Evolutionary conservation across 2,113 vertebrate species (phyloP), one percentile per base, ranked within the genome.

Genomic region (Hypomesus transpacificus): DNA sequence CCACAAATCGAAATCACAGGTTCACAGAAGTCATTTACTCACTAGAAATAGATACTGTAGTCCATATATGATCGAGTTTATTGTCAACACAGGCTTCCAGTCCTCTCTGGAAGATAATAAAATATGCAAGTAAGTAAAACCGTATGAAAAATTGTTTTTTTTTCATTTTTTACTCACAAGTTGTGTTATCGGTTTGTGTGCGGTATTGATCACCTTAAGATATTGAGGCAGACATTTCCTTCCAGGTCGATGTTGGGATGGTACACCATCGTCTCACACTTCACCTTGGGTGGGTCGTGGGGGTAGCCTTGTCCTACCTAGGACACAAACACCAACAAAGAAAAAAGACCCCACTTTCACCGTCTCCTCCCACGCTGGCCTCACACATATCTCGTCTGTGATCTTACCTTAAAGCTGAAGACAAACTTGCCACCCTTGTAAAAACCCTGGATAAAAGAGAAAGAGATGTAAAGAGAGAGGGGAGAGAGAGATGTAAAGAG

Each of bases 41-140:
- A 98, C 96, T 92, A 98, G 92, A 92, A 98, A 98, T 74, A 98
- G 95, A 92, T 98, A 97, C 93, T 97, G 96, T 86, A 98, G 93
- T 81, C 95, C 95, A 87, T 97, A 98, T 92, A 98, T 98, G 92
- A 97, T 97, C 91, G 96, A 98, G 92, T 98, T 98, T 91, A 98
- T 93, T 71, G 95, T 98, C 91, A 98, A 84, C 85, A 98, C 95
- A 0, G 96, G 95, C 86, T 98, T 98, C 95, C 96, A 97, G 91
- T 98, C 95, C 93, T 98, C 96, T 89, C 96, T 98, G 91, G 72
- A 80, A 24, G 67, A 88, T 2, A 14, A 39, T 65, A 28, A 20
- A 68, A 54, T 56, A 20, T 66, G 7, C 39, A 14, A 22, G 20
- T 64, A 6, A 39, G 7, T 20, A n/a, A 34, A 20, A 50, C 20